Conservation (phyloP, 2,113 vertebrate species). For the Phyllostomus discolor region DNA sequence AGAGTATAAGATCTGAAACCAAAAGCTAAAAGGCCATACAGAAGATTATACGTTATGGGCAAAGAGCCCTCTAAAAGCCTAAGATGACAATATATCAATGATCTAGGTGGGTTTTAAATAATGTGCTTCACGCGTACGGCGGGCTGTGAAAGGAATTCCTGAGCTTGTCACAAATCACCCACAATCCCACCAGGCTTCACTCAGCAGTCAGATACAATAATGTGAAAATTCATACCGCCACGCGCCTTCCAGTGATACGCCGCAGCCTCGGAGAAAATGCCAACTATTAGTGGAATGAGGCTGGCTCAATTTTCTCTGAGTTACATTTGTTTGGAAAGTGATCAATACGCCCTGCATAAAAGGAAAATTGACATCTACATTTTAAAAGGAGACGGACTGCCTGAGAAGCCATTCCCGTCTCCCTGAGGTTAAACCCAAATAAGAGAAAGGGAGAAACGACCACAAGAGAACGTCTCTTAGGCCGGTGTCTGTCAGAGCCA, state of each 20-base stretch:
- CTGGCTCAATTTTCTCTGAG: constrained; percentile 56
- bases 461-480: neutral
- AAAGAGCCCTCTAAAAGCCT: constrained; percentile 57
- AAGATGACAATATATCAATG: constrained; percentile 66
- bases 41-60: constrained; percentile 28
- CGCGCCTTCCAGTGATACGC: constrained; percentile 43
- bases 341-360: constrained; percentile 53
- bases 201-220: constrained; percentile 72
- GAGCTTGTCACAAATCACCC: constrained; percentile 71
- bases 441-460: neutral
- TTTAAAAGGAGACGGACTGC: neutral
- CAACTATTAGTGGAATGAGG: neutral
- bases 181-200: constrained; percentile 60
- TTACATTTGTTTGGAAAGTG: constrained; percentile 60
- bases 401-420: neutral
- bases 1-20: constrained; percentile 41
- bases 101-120: constrained; percentile 75
- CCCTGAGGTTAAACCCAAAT: neutral
- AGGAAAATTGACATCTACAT: constrained; percentile 53
- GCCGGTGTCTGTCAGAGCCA: neutral
- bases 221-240: constrained; percentile 71
- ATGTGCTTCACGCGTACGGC: constrained; percentile 53
- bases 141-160: constrained; percentile 70
- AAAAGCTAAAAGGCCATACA: constrained; percentile 52
- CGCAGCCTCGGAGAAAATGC: constrained; percentile 25